Evolutionary conservation across 2,888 invertebrate genomes (phyloP), one percentile per base, ranked within the genome.

Genomic region (Trimorus sp.): DNA sequence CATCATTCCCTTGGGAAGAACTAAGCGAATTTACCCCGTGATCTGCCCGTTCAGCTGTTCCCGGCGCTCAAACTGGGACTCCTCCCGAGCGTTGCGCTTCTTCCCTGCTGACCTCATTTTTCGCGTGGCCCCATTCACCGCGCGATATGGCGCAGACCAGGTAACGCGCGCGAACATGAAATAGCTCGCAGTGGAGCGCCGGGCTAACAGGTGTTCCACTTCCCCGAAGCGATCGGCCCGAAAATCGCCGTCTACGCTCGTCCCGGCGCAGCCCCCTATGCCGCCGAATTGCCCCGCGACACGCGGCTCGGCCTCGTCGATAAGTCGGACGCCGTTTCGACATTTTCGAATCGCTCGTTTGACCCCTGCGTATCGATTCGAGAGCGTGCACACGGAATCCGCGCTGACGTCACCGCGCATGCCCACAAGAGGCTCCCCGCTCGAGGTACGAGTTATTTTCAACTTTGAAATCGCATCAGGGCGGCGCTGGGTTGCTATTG

Each of bases 131-230:
- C 82, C 82, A 82, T 82, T 82, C 62, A 58, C 68, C 59, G 38
- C 59, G 38, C 54, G 77, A 73, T 73, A 77, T 36, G 73, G 77
- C 81, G 77, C 78, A 70, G 78, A 74, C 74, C 78, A 82, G 78
- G 82, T 78, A 78, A 69, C 66, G 77, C 81, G 77, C 81, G 77
- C 76, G 77, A 73, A 77, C 82, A 77, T 77, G 77, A 74, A 77
- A 82, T 77, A 82, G 77, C 82, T 82, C 74, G 49, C 69, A 82
- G 74, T 69, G 77, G 77, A 69, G 58, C 63, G 78, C 70, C 66
- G 76, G 82, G 81, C 70, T 82, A 82, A 82, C 82, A 82, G 82
- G 82, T 82, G 82, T 82, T 82, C 77, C 78, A 78, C 75, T 76
- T 82, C 49, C 77, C 48, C 73, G 59, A 77, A 38, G 65, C 58